These are phyloP conservation scores for Dendroctonus valens DNA, from an alignment of 1,140 invertebrate genomes.

Conservation along the genomic window DNA sequence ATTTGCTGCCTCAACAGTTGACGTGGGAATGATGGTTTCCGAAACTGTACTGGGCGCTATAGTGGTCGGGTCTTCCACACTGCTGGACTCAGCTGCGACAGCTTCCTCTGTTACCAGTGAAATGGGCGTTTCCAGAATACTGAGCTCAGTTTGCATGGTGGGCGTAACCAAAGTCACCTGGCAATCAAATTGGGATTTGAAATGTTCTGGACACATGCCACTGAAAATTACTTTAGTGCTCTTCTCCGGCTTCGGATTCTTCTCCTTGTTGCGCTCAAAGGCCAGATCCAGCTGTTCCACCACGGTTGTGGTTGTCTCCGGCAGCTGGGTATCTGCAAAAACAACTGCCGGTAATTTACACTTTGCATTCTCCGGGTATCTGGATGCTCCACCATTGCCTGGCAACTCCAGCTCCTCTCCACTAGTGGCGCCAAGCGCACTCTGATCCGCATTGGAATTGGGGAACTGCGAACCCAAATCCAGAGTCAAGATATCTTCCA, in stretches of 20 bases:
- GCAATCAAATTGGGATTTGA: not conserved
- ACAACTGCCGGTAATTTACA: too few relatives aligned
- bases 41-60: conserved; percentile 16
- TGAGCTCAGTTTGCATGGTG: conserved; percentile 29
- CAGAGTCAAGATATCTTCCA: conserved; percentile 47
- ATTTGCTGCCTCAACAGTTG: not conserved
- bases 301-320: too few relatives aligned
- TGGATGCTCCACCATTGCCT: conserved; percentile 1
- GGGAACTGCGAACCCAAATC: conserved; percentile 44
- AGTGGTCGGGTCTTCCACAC: not conserved
- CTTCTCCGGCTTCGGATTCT: conserved; percentile 34
- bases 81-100: too few relatives aligned
- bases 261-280: conserved; percentile 49
- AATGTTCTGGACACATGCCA: not conserved
- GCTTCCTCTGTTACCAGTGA: conserved; percentile 21
- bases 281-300: conserved; percentile 6
- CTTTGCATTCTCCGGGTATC: too few relatives aligned
- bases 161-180: conserved; percentile 35
- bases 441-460: not conserved
- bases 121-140: conserved; percentile 28
- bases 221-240: conserved; percentile 15
- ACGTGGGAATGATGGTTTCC: conserved; percentile 1
- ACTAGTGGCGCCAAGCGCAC: not conserved
- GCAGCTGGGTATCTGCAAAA: too few relatives aligned
- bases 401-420: not conserved